A percentile compares a stretch with the other conserved stretches of the same genome.
phyloP scores from a whole-genome alignment of 2,113 vertebrate genomes.

The Theropithecus gelada region DNA sequence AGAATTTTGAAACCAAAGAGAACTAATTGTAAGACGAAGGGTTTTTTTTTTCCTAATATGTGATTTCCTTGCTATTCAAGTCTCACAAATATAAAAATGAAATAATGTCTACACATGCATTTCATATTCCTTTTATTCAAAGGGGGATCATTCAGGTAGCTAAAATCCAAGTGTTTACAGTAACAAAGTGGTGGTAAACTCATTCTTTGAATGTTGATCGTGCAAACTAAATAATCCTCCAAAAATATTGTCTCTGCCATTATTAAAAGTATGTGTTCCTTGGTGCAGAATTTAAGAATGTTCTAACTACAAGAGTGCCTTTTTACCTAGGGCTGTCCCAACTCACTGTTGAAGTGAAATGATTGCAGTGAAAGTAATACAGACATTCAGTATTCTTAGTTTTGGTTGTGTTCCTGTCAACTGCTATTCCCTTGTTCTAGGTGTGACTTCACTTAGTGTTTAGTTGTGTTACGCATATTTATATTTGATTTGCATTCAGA shows the following conservation, averaged over 20 bases:
- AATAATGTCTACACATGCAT: background rate
- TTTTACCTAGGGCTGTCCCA: fast-evolving
- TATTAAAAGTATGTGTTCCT: background rate
- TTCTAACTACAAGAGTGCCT: background rate
- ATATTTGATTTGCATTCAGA: background rate
- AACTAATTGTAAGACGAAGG: background rate
- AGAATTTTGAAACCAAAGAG: background rate
- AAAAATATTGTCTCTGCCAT: background rate
- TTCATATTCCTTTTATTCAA: background rate
- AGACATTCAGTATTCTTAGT: background rate
- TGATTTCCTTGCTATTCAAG: slow-evolving; percentile 15
- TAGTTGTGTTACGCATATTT: background rate
- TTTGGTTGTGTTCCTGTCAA: background rate
- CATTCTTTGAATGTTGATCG: background rate
- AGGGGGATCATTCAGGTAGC: background rate
- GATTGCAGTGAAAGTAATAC: background rate
- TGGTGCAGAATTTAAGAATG: background rate
- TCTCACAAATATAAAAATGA: background rate
- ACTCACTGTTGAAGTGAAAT: background rate
- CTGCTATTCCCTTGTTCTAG: background rate
- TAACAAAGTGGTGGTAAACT: background rate
- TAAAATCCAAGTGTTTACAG: background rate
- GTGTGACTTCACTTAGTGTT: background rate
- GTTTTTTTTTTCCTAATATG: background rate
- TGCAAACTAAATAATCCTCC: background rate